Conservation (phyloP, 2,797 vertebrate genomes). For the Pipistrellus nathusii region DNA sequence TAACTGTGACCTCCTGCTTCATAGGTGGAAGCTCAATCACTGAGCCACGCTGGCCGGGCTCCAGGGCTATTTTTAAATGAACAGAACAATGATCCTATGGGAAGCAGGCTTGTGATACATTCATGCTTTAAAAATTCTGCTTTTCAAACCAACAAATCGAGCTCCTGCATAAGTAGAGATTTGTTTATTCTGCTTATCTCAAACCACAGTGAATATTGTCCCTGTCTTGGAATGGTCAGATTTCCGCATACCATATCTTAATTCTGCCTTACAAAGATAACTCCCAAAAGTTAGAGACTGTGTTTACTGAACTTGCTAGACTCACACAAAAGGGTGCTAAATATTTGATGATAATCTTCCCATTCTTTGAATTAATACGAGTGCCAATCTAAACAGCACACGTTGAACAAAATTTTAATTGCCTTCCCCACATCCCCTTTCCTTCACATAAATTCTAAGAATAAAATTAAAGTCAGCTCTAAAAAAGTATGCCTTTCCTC, state of each 20-base stretch:
- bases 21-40: too few relatives aligned
- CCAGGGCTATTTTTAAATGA: constrained; percentile 64
- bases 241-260: constrained; percentile 55
- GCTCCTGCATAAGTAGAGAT: constrained; percentile 39
- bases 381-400: constrained; percentile 73
- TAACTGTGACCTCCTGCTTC: too few relatives aligned
- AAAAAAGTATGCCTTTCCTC: constrained; percentile 71
- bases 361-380: constrained; percentile 71
- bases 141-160: constrained; percentile 46
- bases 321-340: constrained; percentile 77
- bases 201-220: background rate
- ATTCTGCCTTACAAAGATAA: constrained; percentile 74
- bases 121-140: constrained; percentile 48
- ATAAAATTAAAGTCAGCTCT: constrained; percentile 76
- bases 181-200: constrained; percentile 71
- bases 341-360: constrained; percentile 80
- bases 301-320: constrained; percentile 75
- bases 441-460: constrained; percentile 72
- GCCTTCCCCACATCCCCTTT: constrained; percentile 62
- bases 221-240: constrained; percentile 69
- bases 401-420: constrained; percentile 77
- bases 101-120: background rate
- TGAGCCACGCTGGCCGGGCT: background rate
- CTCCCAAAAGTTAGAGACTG: constrained; percentile 67
- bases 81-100: background rate